Percentiles rank a stretch among this genome's conserved stretches.
Conservation (phyloP, 2,797 vertebrate species). For the Urophycis tenuis region DNA sequence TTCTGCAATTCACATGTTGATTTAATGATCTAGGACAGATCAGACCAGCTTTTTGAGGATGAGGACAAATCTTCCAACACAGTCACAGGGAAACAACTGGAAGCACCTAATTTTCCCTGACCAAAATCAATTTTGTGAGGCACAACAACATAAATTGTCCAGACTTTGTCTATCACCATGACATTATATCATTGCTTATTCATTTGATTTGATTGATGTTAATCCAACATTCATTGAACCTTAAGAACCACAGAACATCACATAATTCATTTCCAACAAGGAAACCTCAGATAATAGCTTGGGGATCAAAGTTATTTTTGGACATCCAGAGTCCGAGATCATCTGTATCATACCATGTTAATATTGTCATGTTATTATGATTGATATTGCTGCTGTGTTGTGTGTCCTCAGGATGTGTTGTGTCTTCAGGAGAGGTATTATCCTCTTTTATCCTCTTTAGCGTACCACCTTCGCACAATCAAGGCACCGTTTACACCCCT, state of each 20-base stretch:
- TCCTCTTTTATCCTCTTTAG: constrained; percentile 43
- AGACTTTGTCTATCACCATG: not conserved
- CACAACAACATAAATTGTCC: not conserved
- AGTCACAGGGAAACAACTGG: not conserved
- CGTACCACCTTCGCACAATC: constrained; percentile 72
- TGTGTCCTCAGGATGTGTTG: not conserved
- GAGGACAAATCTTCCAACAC: not conserved
- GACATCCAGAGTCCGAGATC: not conserved
- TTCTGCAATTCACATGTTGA: not conserved
- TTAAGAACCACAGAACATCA: not conserved
- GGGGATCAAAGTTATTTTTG: not conserved
- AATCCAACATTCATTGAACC: not conserved
- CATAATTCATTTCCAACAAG: not conserved
- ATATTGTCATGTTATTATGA: not conserved
- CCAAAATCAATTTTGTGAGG: not conserved
- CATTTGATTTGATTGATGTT: too few species aligned
- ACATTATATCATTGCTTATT: not conserved
- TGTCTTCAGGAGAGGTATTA: constrained; percentile 34
- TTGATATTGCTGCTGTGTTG: not conserved
- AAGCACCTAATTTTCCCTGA: too few species aligned
- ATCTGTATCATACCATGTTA: not conserved
- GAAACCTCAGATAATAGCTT: not conserved
- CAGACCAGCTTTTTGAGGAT: not conserved
- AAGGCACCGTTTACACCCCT: constrained; percentile 74
- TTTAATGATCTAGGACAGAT: not conserved